Percentiles rank a stretch among this genome's conserved stretches.
phyloP scores from a whole-genome alignment of 2,888 invertebrate species.

The Lochmaea crataegi region DNA sequence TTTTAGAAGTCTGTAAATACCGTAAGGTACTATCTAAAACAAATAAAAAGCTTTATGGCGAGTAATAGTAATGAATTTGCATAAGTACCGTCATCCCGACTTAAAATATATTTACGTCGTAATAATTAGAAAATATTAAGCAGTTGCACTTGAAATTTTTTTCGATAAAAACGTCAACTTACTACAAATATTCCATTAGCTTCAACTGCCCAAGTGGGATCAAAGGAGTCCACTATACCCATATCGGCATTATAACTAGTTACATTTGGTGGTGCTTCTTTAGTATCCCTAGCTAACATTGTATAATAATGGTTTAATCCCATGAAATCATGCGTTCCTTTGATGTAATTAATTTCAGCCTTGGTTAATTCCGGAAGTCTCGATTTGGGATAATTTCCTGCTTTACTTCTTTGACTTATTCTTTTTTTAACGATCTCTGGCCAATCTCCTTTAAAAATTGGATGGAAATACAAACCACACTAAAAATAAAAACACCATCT shows the following conservation, averaged over 20 bases:
- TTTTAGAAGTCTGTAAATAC: constrained; percentile 72
- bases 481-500: constrained; percentile 15
- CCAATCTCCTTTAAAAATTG: constrained; percentile 76
- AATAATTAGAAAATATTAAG: no score
- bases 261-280: not conserved
- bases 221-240: constrained; percentile 6
- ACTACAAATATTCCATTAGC: constrained; percentile 9
- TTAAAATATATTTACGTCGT: no score
- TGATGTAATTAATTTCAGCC: constrained; percentile 71
- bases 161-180: not conserved
- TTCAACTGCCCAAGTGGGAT: constrained; percentile 18
- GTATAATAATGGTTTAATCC: constrained; percentile 81
- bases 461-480: constrained; percentile 61
- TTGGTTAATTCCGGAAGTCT: constrained; percentile 72
- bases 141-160: not conserved
- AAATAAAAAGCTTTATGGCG: not conserved
- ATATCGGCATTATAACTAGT: constrained; percentile 20
- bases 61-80: no score
- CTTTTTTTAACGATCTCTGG: constrained; percentile 72
- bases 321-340: constrained; percentile 73
- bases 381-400: constrained; percentile 61
- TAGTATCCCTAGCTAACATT: constrained; percentile 61
- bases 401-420: constrained; percentile 61
- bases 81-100: no score
- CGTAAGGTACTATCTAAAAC: constrained; percentile 69